Conservation (phyloP, 2,797 vertebrate genomes). For the Nothura maculosa region DNA sequence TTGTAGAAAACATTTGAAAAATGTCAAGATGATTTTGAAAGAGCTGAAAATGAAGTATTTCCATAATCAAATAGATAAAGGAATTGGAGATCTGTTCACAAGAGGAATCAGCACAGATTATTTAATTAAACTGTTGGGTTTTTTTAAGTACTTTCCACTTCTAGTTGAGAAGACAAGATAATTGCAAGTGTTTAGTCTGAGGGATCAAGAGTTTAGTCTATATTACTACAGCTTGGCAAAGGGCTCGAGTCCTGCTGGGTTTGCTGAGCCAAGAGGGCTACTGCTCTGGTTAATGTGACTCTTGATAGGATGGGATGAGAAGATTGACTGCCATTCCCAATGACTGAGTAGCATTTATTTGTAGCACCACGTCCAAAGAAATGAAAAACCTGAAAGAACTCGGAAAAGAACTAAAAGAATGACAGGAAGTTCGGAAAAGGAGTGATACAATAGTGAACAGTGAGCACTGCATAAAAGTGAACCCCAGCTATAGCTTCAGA, state of each 20-base stretch:
- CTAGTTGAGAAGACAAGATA: neutral
- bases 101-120: neutral
- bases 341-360: conserved; percentile 11
- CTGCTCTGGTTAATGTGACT: neutral
- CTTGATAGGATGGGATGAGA: neutral
- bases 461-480: neutral
- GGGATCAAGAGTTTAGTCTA: neutral
- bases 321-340: neutral
- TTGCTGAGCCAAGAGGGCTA: neutral
- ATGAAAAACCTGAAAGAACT: neutral
- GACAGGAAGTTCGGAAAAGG: neutral
- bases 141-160: neutral
- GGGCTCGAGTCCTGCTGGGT: neutral
- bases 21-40: neutral
- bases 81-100: neutral
- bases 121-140: neutral
- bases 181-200: neutral
- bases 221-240: neutral
- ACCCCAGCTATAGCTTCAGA: neutral
- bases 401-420: neutral
- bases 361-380: neutral
- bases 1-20: neutral
- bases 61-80: neutral
- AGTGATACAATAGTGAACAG: neutral
- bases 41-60: neutral